phyloP scores from a whole-genome alignment of 2,797 vertebrate genomes.

The Falco cherrug region DNA sequence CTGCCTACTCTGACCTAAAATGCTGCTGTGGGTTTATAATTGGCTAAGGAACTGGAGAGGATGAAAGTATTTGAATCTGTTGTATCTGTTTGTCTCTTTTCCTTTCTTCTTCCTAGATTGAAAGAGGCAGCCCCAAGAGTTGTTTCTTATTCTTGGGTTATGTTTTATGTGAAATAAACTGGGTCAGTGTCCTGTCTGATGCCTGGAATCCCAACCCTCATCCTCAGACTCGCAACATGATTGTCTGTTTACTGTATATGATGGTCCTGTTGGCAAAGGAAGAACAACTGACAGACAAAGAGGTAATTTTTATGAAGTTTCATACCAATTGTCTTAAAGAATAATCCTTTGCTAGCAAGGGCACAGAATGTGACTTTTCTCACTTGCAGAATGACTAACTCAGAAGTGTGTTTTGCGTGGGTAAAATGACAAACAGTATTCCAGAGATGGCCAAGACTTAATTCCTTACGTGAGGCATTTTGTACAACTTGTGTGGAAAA shows the following conservation, averaged over 20 bases:
- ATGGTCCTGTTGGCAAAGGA: constrained; percentile 94
- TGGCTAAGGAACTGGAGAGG: not conserved
- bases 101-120: constrained; percentile 80
- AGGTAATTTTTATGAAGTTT: constrained; percentile 74
- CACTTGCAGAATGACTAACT: not conserved
- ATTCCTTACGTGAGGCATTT: not conserved
- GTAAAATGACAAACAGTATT: not conserved
- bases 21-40: not conserved
- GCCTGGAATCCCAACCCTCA: constrained; percentile 81
- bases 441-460: not conserved
- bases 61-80: not conserved
- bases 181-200: constrained; percentile 91
- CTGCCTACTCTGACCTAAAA: not conserved
- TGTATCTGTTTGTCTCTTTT: not conserved
- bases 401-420: not conserved
- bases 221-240: constrained; percentile 83
- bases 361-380: not conserved
- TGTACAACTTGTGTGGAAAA: not conserved
- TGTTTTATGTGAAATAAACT: constrained; percentile 94
- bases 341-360: not conserved
- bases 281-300: constrained; percentile 83
- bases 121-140: constrained; percentile 96
- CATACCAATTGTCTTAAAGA: not conserved
- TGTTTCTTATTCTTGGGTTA: constrained; percentile 95
- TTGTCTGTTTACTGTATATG: constrained; percentile 94